Evolutionary conservation across 2,797 vertebrate species (phyloP).

Genomic region (Schizopygopsis pylzovi): DNA sequence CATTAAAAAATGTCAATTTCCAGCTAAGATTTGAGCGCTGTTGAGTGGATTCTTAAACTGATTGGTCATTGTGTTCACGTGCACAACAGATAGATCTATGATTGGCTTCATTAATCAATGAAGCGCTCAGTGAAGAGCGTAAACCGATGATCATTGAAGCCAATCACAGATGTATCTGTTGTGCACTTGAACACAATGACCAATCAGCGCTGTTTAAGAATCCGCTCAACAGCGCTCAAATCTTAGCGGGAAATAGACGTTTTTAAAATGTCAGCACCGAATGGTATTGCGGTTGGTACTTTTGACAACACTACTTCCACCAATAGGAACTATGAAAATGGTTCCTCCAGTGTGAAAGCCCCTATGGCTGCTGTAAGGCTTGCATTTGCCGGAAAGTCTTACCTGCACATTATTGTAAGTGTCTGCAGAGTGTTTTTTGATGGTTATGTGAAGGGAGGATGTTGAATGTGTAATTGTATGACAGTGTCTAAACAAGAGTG

Average conservation of each 20-base stretch:
- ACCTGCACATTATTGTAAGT: neutral
- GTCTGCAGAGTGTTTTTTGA: neutral
- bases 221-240: too few species aligned
- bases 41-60: neutral
- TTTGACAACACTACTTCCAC: neutral
- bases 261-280: too few species aligned
- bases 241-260: too few species aligned
- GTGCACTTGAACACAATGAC: too few species aligned
- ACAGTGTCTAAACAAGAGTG: slow-evolving; percentile 5
- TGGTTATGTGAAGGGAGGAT: neutral
- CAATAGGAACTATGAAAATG: neutral
- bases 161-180: too few species aligned
- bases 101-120: too few species aligned
- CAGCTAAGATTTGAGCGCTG: too few species aligned
- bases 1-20: too few species aligned
- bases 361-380: neutral
- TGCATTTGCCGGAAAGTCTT: neutral
- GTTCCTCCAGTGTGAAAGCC: neutral
- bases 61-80: neutral
- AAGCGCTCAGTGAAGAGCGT: too few species aligned
- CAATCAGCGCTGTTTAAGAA: too few species aligned
- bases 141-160: too few species aligned
- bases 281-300: too few species aligned
- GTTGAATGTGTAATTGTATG: slow-evolving; percentile 9
- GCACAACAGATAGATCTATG: neutral